phyloP scores from a whole-genome alignment of 1,140 invertebrate genomes.

The Drosophila pandora region DNA sequence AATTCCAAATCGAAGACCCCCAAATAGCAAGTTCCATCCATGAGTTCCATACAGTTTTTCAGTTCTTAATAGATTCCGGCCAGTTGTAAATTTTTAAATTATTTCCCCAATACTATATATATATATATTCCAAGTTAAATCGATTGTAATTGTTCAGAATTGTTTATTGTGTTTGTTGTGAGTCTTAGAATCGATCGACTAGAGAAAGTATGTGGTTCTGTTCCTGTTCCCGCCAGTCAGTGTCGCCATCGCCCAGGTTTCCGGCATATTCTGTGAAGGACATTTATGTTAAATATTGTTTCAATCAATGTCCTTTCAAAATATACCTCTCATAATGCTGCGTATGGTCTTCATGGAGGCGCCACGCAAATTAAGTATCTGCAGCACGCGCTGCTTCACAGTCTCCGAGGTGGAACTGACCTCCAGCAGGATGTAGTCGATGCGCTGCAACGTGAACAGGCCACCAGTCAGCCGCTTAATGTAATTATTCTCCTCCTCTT shows the following conservation, averaged over 20 bases:
- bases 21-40: background rate
- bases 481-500: constrained; percentile 94
- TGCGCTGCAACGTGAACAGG: constrained; percentile 96
- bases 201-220: constrained; percentile 96
- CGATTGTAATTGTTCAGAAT: constrained; percentile 5
- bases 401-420: constrained; percentile 91
- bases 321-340: constrained; percentile 94
- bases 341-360: constrained; percentile 97
- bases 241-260: constrained; percentile 94
- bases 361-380: constrained; percentile 94
- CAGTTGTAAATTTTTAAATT: constrained; percentile 19
- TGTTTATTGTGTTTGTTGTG: constrained; percentile 33
- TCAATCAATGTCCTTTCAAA: background rate
- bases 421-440: constrained; percentile 98
- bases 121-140: background rate
- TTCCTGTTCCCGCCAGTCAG: constrained; percentile 93
- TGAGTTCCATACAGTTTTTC: background rate
- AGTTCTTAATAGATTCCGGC: background rate
- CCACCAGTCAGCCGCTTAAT: constrained; percentile 95
- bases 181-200: constrained; percentile 95
- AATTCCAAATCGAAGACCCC: constrained; percentile 4
- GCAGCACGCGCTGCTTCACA: constrained; percentile 94
- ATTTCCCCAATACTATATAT: constrained; percentile 12
- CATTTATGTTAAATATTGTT: background rate
- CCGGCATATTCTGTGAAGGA: constrained; percentile 94